Evolutionary conservation across 1,140 invertebrate species (phyloP).

Genomic region (Oscheius sp.): DNA sequence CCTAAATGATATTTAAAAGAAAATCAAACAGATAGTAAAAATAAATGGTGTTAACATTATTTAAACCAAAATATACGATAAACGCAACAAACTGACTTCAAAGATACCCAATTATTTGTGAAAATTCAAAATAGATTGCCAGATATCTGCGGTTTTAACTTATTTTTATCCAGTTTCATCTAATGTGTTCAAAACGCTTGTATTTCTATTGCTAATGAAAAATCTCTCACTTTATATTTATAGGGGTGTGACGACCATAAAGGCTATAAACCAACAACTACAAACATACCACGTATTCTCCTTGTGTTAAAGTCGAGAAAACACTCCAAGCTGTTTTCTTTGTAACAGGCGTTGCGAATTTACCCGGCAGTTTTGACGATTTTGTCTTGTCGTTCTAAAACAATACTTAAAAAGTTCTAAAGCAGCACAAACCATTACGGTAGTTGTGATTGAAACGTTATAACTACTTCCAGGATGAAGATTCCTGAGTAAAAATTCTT

Average conservation of each 20-base stretch:
- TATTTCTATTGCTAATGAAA: too few species aligned
- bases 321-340: slow-evolving; percentile 30
- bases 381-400: not conserved
- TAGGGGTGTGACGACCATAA: too few species aligned
- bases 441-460: slow-evolving; percentile 28
- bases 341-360: not conserved
- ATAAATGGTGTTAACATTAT: too few species aligned
- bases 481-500: slow-evolving; percentile 22
- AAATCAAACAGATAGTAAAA: too few species aligned
- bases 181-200: too few species aligned
- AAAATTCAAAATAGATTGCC: too few species aligned
- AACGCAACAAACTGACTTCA: too few species aligned
- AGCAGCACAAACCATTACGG: slow-evolving; percentile 1
- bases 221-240: too few species aligned
- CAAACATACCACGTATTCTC: slow-evolving; percentile 17
- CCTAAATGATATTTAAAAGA: not conserved
- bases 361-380: not conserved
- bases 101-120: too few species aligned
- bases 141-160: too few species aligned
- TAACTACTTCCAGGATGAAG: slow-evolving; percentile 19
- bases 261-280: not conserved
- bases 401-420: not conserved
- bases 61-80: too few species aligned
- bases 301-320: slow-evolving; percentile 35
- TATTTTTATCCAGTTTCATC: too few species aligned